phyloP scores from a whole-genome alignment of 1,140 invertebrate species.

The Melipona quadrifasciata region DNA sequence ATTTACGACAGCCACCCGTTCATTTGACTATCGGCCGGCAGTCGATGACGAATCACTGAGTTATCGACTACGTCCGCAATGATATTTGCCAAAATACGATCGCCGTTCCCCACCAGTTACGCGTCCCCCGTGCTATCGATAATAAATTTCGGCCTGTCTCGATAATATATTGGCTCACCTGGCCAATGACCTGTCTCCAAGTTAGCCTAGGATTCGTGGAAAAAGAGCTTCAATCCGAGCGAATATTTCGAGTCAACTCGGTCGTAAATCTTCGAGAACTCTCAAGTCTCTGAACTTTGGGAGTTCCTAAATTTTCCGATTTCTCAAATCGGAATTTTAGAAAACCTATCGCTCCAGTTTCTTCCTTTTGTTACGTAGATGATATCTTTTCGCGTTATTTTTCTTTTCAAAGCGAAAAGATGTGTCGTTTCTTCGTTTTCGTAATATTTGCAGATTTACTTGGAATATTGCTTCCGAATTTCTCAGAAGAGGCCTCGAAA shows the following conservation, averaged over 20 bases:
- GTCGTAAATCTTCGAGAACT: no score
- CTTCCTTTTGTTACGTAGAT: no score
- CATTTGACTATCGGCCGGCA: slow-evolving; percentile 64
- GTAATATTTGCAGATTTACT: no score
- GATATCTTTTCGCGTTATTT: no score
- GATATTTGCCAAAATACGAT: slow-evolving; percentile 64
- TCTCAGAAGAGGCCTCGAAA: no score
- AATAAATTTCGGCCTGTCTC: slow-evolving; percentile 49
- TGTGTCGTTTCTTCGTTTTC: no score
- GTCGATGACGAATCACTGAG: slow-evolving; percentile 65
- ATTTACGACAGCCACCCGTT: slow-evolving; percentile 53
- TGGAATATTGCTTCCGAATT: no score
- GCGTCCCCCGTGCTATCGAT: slow-evolving; percentile 12
- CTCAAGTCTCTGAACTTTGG: no score
- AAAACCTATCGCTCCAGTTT: background rate
- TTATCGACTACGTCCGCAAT: slow-evolving; percentile 61
- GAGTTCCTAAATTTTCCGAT: background rate
- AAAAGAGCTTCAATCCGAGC: background rate
- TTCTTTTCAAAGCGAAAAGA: no score
- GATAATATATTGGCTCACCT: slow-evolving; percentile 17
- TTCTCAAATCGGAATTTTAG: background rate
- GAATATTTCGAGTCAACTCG: background rate
- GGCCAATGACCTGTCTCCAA: background rate
- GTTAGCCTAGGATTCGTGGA: background rate
- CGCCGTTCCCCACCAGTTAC: background rate